phyloP scores from a whole-genome alignment of 1,140 invertebrate species.

The Marisa cornuarietis region DNA sequence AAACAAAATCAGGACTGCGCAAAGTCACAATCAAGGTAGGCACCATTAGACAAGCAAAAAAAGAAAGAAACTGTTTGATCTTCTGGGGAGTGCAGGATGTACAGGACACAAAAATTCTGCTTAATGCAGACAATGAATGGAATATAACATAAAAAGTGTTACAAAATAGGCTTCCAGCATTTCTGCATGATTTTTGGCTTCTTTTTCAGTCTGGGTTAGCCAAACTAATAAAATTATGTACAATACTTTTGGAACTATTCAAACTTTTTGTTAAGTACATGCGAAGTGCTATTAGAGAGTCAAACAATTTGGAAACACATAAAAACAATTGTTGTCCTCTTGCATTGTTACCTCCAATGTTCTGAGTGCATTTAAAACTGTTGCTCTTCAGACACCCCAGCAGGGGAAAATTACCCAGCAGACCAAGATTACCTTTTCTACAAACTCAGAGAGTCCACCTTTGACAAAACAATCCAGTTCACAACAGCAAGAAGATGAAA shows the following conservation, averaged over 20 bases:
- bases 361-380: conserved; percentile 2
- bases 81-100: no score
- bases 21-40: conserved; percentile 17
- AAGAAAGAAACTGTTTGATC: no score
- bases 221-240: background rate
- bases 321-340: no score
- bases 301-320: no score
- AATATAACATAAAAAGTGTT: no score
- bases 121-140: no score
- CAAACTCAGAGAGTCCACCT: conserved; percentile 2
- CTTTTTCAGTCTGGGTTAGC: background rate
- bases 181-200: background rate
- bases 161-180: no score
- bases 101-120: no score
- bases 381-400: conserved; percentile 6
- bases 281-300: no score
- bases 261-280: no score
- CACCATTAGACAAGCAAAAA: background rate
- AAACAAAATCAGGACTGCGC: conserved; percentile 26
- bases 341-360: background rate
- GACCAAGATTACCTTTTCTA: conserved; percentile 7
- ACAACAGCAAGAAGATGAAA: background rate
- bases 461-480: background rate
- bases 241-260: no score
- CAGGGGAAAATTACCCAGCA: conserved; percentile 10